A percentile compares a stretch with the other conserved stretches of the same genome.
Conservation (phyloP, 2,113 vertebrate species). For the Grus americana region DNA sequence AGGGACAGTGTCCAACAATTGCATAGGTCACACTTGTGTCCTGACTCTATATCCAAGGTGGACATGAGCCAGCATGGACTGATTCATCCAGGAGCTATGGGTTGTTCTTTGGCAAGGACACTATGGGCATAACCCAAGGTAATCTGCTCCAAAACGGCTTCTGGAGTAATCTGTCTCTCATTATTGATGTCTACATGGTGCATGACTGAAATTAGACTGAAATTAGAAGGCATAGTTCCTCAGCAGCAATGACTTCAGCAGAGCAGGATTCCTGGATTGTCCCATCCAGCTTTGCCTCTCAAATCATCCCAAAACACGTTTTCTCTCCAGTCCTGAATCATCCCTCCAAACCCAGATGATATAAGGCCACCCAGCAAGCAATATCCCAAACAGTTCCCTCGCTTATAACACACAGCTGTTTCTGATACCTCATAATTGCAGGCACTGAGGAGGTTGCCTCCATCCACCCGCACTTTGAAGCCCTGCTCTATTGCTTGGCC, state of each 20-base stretch:
- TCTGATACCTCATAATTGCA: neutral
- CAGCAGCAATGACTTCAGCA: neutral
- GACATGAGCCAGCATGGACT: neutral
- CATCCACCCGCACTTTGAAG: neutral
- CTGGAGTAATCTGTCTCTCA: neutral
- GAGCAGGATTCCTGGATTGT: neutral
- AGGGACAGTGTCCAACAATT: neutral
- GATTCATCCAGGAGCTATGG: neutral
- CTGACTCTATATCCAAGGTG: neutral
- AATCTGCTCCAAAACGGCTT: neutral
- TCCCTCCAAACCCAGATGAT: neutral
- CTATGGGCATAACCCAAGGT: neutral
- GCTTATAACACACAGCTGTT: neutral
- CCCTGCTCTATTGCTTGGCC: neutral
- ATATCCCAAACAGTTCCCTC: neutral
- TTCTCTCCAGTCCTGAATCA: neutral
- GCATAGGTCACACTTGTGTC: neutral
- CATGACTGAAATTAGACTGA: neutral
- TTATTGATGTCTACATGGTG: neutral
- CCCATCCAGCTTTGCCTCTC: neutral
- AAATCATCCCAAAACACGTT: neutral
- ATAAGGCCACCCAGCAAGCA: constrained; percentile 7
- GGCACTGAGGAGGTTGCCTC: neutral
- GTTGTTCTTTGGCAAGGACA: neutral
- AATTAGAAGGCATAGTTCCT: neutral